Evolutionary conservation across 2,113 vertebrate species (phyloP).

Genomic region (Albula goreensis): DNA sequence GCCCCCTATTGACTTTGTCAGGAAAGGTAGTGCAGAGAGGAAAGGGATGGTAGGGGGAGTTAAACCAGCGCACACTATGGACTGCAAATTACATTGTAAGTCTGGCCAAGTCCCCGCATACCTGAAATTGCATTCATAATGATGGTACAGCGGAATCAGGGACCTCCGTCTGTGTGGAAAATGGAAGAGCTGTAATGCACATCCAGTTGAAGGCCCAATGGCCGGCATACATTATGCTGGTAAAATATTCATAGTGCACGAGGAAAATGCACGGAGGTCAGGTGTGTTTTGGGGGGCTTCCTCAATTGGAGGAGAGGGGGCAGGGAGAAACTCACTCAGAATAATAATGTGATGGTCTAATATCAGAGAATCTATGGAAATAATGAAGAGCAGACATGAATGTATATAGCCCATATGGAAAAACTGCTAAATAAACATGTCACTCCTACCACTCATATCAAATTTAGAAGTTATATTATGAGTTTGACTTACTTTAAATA

Average conservation of each 20-base stretch:
- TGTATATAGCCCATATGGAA: neutral
- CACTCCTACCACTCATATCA: neutral
- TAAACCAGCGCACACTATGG: constrained; percentile 64
- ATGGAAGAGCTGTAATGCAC: constrained; percentile 77
- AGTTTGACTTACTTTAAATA: neutral
- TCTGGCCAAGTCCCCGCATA: constrained; percentile 53
- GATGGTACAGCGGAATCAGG: constrained; percentile 78
- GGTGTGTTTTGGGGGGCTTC: constrained; percentile 74
- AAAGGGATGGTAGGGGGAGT: neutral
- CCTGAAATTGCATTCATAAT: constrained; percentile 86
- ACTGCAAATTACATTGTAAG: constrained; percentile 89
- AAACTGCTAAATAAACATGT: constrained; percentile 7
- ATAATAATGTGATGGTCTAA: constrained; percentile 78
- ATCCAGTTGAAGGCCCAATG: constrained; percentile 80
- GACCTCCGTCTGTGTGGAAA: constrained; percentile 77
- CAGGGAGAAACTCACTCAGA: constrained; percentile 82
- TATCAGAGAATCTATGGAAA: constrained; percentile 56
- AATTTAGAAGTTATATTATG: neutral
- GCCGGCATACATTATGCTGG: constrained; percentile 82
- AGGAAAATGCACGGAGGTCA: constrained; percentile 80
- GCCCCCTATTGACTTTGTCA: constrained; percentile 92
- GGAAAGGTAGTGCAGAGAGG: constrained; percentile 80
- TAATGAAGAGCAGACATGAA: constrained; percentile 42
- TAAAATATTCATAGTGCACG: constrained; percentile 93
- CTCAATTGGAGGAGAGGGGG: constrained; percentile 75